Conservation (phyloP, 2,113 vertebrate species). For the Pyrgilauda ruficollis region DNA sequence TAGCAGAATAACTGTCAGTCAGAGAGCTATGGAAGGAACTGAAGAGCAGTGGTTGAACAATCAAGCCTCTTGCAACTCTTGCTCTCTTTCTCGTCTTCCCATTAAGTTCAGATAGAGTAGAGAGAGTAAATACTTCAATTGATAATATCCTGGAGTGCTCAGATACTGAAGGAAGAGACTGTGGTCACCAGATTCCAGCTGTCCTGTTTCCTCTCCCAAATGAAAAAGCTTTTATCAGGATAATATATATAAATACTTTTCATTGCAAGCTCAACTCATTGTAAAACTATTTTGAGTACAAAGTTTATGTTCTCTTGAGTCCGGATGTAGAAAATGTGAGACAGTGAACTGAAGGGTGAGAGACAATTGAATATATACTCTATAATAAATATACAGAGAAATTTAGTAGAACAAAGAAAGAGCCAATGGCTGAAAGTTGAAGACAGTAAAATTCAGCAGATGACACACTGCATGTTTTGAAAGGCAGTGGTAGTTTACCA, state of each 20-base stretch:
- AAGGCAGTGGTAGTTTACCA: neutral
- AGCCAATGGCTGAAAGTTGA: neutral
- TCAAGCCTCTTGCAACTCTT: neutral
- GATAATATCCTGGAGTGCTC: neutral
- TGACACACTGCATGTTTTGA: neutral
- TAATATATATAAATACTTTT: neutral
- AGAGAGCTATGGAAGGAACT: neutral
- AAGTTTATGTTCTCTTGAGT: neutral
- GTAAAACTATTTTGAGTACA: neutral
- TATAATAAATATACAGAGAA: neutral
- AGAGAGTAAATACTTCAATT: neutral
- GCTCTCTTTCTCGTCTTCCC: neutral
- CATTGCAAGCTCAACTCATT: neutral
- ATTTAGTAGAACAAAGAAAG: neutral
- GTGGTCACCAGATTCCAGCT: slow-evolving; percentile 4
- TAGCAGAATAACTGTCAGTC: neutral
- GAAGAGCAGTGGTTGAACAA: neutral
- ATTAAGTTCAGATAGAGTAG: neutral
- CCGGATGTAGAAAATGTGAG: neutral
- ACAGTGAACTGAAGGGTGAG: neutral
- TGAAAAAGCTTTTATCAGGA: neutral
- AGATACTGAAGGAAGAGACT: neutral
- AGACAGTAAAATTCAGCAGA: neutral
- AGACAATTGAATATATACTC: neutral
- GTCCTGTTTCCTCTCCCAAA: neutral